Conservation (phyloP, 2,797 vertebrate genomes). For the Trichosurus vulpecula region DNA sequence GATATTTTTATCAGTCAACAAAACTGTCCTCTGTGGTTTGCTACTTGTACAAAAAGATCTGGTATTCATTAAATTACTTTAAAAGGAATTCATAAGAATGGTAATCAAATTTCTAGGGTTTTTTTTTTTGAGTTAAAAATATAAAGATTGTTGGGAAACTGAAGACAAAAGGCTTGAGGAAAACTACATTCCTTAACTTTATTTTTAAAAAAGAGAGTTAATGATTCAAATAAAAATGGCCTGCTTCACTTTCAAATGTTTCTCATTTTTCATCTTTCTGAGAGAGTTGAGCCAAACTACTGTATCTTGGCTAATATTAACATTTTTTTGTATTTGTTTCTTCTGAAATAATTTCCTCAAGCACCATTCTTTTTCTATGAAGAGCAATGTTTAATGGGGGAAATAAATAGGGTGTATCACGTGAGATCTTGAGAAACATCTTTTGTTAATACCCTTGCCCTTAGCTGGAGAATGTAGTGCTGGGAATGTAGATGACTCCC, state of each 20-base stretch:
- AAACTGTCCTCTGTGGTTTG: conserved; percentile 82
- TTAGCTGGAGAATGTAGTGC: conserved; percentile 52
- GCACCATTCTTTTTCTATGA: conserved; percentile 28
- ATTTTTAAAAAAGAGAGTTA: conserved; percentile 60
- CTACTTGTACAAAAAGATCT: conserved; percentile 83
- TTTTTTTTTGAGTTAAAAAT: conserved; percentile 73
- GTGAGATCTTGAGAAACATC: conserved; percentile 64
- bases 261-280: conserved; percentile 67
- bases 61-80: conserved; percentile 84
- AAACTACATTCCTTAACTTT: conserved; percentile 63
- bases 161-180: conserved; percentile 66
- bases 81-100: conserved; percentile 84
- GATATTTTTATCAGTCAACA: conserved; percentile 84
- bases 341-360: conserved; percentile 59
- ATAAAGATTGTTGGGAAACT: conserved; percentile 73
- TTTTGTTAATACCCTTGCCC: conserved; percentile 62
- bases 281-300: conserved; percentile 15
- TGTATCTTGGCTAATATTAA: conserved; percentile 67
- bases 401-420: conserved; percentile 56
- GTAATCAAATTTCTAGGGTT: conserved; percentile 79
- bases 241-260: conserved; percentile 59
- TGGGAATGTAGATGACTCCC: conserved; percentile 72
- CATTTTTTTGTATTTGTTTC: conserved; percentile 52
- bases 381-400: conserved; percentile 46
- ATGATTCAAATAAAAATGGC: conserved; percentile 66